Evolutionary conservation across 2,797 vertebrate genomes (phyloP).

Genomic region (Hafferia zeledoni): DNA sequence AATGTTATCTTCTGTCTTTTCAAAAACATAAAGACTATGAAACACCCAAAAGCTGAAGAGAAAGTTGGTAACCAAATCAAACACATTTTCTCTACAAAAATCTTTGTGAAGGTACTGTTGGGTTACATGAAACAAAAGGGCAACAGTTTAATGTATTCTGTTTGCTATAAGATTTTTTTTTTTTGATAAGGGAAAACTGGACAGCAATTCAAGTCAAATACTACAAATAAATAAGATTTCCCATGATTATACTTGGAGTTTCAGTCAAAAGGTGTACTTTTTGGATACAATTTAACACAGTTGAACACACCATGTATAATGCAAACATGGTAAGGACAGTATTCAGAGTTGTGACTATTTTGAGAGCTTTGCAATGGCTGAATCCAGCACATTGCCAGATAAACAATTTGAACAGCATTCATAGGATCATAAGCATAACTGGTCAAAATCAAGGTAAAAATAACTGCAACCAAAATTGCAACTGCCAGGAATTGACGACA

Average conservation of each 20-base stretch:
- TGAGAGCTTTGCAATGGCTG: slow-evolving; percentile 52
- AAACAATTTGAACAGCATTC: slow-evolving; percentile 64
- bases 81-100: slow-evolving; percentile 16
- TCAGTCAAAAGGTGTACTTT: slow-evolving; percentile 20
- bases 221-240: slow-evolving; percentile 39
- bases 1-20: slow-evolving; percentile 48
- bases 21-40: slow-evolving; percentile 46
- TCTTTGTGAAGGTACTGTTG: not conserved
- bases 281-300: slow-evolving; percentile 43
- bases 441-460: slow-evolving; percentile 64
- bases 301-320: slow-evolving; percentile 40
- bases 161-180: slow-evolving; percentile 7
- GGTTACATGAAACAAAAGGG: not conserved
- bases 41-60: slow-evolving; percentile 54
- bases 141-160: not conserved
- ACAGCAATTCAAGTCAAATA: slow-evolving; percentile 41
- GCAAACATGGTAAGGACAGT: slow-evolving; percentile 58
- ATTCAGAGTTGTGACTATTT: slow-evolving; percentile 36
- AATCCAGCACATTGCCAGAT: slow-evolving; percentile 44
- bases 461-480: slow-evolving; percentile 64
- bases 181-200: slow-evolving; percentile 45
- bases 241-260: not conserved
- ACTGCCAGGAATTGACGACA: slow-evolving; percentile 31
- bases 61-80: slow-evolving; percentile 57
- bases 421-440: slow-evolving; percentile 60